A percentile compares a stretch with the other conserved stretches of the same genome.
Evolutionary conservation across 2,888 invertebrate genomes (phyloP).

Genomic region (Cosmia pyralina): DNA sequence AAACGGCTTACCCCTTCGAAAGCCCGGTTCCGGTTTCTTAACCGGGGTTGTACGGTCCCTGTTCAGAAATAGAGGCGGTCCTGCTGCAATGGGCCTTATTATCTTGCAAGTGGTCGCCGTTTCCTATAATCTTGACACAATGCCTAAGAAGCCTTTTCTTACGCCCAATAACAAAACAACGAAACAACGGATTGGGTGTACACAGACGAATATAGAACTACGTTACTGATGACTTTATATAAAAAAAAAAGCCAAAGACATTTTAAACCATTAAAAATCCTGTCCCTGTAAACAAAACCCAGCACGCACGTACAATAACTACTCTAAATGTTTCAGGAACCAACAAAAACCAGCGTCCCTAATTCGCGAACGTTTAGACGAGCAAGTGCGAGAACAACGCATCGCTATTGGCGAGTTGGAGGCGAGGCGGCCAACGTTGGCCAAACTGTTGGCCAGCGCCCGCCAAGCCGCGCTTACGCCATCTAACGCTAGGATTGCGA

Average conservation of each 20-base stretch:
- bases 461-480: constrained; percentile 95
- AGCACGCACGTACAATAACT: neutral
- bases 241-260: too few species aligned
- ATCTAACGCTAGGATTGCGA: constrained; percentile 96
- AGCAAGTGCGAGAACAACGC: constrained; percentile 96
- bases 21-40: too few species aligned
- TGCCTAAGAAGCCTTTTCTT: too few species aligned
- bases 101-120: too few species aligned
- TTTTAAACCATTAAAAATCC: too few species aligned
- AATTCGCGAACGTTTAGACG: constrained; percentile 96
- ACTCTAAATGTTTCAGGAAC: constrained; percentile 78
- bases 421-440: constrained; percentile 95
- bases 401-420: constrained; percentile 95
- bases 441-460: constrained; percentile 94
- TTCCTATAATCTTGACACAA: too few species aligned
- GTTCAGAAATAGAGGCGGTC: neutral
- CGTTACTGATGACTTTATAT: too few species aligned
- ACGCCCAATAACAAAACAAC: too few species aligned
- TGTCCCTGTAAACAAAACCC: neutral
- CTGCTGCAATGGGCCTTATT: neutral
- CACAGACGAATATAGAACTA: too few species aligned
- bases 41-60: too few species aligned
- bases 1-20: too few species aligned
- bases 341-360: constrained; percentile 96
- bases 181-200: too few species aligned